phyloP scores from a whole-genome alignment of 2,888 invertebrate genomes.

The Patella pellucida region DNA sequence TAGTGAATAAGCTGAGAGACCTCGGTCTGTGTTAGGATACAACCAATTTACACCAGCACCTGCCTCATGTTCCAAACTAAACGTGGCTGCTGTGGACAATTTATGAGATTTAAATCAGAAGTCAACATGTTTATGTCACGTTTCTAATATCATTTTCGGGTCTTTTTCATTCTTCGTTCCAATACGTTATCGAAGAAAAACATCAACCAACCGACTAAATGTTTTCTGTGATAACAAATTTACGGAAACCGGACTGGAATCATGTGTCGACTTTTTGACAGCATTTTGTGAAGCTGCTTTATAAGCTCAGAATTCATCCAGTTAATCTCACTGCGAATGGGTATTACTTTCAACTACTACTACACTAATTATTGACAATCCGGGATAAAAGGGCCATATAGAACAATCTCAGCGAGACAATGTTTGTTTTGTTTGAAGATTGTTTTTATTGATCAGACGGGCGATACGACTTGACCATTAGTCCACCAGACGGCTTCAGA shows the following conservation, averaged over 20 bases:
- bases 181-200: constrained; percentile 10
- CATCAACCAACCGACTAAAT: constrained; percentile 3
- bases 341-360: neutral
- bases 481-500: too few species aligned
- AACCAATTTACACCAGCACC: neutral
- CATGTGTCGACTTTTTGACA: constrained; percentile 2
- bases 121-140: constrained; percentile 10
- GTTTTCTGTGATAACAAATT: constrained; percentile 5
- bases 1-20: neutral
- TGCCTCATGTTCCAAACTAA: neutral
- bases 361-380: constrained; percentile 1
- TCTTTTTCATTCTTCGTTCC: neutral
- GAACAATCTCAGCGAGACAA: neutral
- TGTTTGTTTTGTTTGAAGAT: constrained; percentile 7
- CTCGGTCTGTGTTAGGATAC: neutral
- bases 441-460: neutral
- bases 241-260: constrained; percentile 8
- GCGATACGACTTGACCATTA: too few species aligned
- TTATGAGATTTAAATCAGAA: constrained; percentile 10
- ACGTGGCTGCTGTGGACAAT: neutral
- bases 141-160: constrained; percentile 6
- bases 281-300: neutral
- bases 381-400: constrained; percentile 6
- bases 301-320: too few species aligned
- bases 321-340: neutral